phyloP scores from a whole-genome alignment of 2,797 vertebrate genomes.

The Scleropages formosus region DNA sequence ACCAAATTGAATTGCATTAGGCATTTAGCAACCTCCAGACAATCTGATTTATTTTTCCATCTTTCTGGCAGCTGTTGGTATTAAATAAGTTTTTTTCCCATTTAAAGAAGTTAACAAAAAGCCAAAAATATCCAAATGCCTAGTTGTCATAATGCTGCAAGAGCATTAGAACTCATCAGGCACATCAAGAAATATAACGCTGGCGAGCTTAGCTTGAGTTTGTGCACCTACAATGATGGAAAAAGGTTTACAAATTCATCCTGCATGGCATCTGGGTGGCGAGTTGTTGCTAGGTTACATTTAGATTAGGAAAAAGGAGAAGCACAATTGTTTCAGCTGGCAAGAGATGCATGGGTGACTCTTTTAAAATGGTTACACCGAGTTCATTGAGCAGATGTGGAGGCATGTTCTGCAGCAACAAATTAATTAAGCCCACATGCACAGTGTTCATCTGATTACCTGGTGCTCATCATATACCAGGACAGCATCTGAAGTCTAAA shows the following conservation, averaged over 20 bases:
- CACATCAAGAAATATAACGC: conserved; percentile 13
- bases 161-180: conserved; percentile 10
- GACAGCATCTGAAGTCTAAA: not conserved
- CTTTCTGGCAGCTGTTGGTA: not conserved
- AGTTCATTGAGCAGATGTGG: conserved; percentile 37
- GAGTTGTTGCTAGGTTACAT: conserved; percentile 57
- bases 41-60: conserved; percentile 5
- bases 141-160: conserved; percentile 11
- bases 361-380: conserved; percentile 42
- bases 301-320: conserved; percentile 22
- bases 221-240: conserved; percentile 28
- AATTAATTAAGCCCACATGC: conserved; percentile 16
- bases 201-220: conserved; percentile 34
- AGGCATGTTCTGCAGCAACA: conserved; percentile 18
- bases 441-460: not conserved
- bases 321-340: conserved; percentile 37
- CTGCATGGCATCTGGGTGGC: conserved; percentile 36
- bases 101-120: conserved; percentile 12
- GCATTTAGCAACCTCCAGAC: conserved; percentile 12
- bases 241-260: conserved; percentile 41
- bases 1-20: not conserved
- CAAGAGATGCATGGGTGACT: conserved; percentile 36
- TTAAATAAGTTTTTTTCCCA: no score
- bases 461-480: not conserved
- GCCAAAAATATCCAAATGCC: conserved; percentile 8